Evolutionary conservation across 2,888 invertebrate genomes (phyloP).

Genomic region (Melanophora roralis): DNA sequence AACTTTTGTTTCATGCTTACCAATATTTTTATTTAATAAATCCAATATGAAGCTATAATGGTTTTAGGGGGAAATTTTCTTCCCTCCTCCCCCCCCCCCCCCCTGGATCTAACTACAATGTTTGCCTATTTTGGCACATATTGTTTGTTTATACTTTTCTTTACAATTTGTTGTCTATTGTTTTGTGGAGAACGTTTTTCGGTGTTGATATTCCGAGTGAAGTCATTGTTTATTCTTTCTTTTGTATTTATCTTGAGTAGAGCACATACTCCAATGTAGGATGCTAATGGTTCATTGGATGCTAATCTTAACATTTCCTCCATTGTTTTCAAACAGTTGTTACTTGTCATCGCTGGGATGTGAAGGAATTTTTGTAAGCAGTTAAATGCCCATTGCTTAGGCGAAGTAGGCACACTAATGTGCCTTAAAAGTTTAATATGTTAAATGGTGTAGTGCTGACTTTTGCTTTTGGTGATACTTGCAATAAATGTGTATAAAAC

Average conservation of each 20-base stretch:
- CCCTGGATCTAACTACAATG: too few species aligned
- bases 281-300: conserved; percentile 12
- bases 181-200: conserved; percentile 28
- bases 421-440: conserved; percentile 2
- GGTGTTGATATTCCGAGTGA: neutral
- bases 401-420: neutral
- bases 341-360: neutral
- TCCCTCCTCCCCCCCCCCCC: too few species aligned
- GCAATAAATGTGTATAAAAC: too few species aligned
- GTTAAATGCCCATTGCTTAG: conserved; percentile 2
- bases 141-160: neutral
- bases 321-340: conserved; percentile 3
- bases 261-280: neutral
- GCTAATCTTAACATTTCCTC: conserved; percentile 43
- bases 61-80: too few species aligned
- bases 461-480: neutral
- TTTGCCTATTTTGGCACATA: neutral
- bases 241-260: neutral
- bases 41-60: too few species aligned
- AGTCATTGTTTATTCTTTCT: conserved; percentile 24
- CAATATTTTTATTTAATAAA: too few species aligned
- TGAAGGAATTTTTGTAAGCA: neutral
- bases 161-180: conserved; percentile 22
- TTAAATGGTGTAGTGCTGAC: neutral
- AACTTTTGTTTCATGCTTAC: too few species aligned